These are phyloP conservation scores for Barypeithes pellucidus DNA, from an alignment of 2,888 invertebrate species.

Conservation along the genomic window DNA sequence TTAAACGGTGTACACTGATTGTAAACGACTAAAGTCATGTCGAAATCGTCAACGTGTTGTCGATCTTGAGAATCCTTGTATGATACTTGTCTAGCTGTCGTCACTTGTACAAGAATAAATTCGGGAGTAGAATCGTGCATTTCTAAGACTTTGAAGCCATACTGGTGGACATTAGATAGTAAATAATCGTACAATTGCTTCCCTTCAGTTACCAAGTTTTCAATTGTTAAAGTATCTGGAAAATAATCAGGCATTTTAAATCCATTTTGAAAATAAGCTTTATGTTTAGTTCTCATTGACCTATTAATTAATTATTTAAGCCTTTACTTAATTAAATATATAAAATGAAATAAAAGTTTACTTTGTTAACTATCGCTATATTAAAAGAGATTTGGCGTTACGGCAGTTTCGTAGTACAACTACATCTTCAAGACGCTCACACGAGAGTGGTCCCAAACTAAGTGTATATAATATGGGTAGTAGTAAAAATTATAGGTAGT, in stretches of 20 bases:
- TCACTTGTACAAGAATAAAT: slow-evolving; percentile 77
- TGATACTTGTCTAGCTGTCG: slow-evolving; percentile 74
- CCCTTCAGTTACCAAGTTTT: slow-evolving; percentile 77
- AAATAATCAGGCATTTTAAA: slow-evolving; percentile 35
- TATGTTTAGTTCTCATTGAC: too few relatives aligned
- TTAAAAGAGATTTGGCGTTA: too few relatives aligned
- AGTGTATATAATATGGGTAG: too few relatives aligned
- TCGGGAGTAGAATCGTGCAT: slow-evolving; percentile 74
- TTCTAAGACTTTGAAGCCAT: slow-evolving; percentile 78
- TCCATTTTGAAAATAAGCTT: neutral
- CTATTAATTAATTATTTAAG: too few relatives aligned
- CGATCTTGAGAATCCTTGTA: slow-evolving; percentile 76
- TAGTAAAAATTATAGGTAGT: too few relatives aligned
- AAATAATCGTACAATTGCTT: slow-evolving; percentile 81
- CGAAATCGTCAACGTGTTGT: slow-evolving; percentile 78
- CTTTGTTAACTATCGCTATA: too few relatives aligned
- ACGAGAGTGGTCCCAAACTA: too few relatives aligned
- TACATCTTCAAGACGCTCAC: too few relatives aligned
- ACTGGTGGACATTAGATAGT: slow-evolving; percentile 78
- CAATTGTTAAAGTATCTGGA: slow-evolving; percentile 75
- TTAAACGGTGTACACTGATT: slow-evolving; percentile 70
- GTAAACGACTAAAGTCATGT: slow-evolving; percentile 79
- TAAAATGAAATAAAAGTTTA: too few relatives aligned
- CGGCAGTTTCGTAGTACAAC: too few relatives aligned
- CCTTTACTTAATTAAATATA: too few relatives aligned